Percentiles rank a stretch among this genome's conserved stretches.
These are phyloP conservation scores for Apogon talboti DNA, from an alignment of 2,797 vertebrate genomes.

Conservation along the genomic window DNA sequence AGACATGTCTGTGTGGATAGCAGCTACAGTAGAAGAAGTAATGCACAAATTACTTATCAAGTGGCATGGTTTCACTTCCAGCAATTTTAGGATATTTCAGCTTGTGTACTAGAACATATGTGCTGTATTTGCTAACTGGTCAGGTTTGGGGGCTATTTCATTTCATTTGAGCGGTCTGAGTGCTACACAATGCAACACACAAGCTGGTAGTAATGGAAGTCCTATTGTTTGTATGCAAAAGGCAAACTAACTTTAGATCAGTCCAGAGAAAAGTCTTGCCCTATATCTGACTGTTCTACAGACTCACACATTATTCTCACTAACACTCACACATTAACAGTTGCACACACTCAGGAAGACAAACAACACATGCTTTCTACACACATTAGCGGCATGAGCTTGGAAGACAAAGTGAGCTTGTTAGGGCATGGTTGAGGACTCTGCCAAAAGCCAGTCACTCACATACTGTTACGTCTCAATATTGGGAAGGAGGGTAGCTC, in stretches of 20 bases:
- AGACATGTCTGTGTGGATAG: conserved; percentile 43
- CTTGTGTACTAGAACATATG: conserved; percentile 24
- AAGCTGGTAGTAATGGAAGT: conserved; percentile 66
- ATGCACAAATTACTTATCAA: conserved; percentile 52
- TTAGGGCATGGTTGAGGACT: conserved; percentile 75
- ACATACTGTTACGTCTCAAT: conserved; percentile 57
- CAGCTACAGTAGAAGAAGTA: conserved; percentile 57
- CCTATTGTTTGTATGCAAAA: conserved; percentile 62
- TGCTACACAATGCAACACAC: conserved; percentile 55
- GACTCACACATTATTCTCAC: conserved; percentile 46
- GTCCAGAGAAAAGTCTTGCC: conserved; percentile 61
- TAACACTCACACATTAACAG: conserved; percentile 63
- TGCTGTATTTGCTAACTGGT: conserved; percentile 28
- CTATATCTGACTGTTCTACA: conserved; percentile 68
- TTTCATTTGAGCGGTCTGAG: conserved; percentile 29
- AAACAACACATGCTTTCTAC: conserved; percentile 65
- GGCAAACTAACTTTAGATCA: conserved; percentile 67
- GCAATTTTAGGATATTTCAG: conserved; percentile 54
- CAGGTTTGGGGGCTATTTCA: conserved; percentile 37
- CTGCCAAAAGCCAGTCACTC: conserved; percentile 63
- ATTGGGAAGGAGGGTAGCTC: conserved; percentile 61
- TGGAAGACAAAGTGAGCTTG: conserved; percentile 88
- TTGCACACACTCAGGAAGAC: conserved; percentile 67
- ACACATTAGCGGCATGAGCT: conserved; percentile 74
- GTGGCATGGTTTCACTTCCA: conserved; percentile 48